Conservation (phyloP, 2,888 invertebrate species). For the Cerastis leucographa region DNA sequence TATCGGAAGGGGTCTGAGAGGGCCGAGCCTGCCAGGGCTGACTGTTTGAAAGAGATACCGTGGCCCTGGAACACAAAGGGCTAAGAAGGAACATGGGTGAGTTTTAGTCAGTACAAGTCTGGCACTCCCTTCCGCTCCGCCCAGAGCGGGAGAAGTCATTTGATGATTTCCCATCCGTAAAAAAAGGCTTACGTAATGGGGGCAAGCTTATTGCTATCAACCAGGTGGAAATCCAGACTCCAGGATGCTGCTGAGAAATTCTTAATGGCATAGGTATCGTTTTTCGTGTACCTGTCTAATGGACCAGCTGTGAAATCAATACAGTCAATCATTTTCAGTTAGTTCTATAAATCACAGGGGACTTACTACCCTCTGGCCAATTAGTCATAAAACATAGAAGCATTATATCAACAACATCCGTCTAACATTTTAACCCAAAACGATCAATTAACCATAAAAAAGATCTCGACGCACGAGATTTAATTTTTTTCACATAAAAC, state of each 20-base stretch:
- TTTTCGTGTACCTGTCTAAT: too few species aligned
- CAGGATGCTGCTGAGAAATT: background rate
- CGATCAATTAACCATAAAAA: constrained; percentile 20
- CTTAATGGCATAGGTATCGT: background rate
- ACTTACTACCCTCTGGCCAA: background rate
- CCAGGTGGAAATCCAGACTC: background rate
- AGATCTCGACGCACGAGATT: constrained; percentile 5
- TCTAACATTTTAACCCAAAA: background rate
- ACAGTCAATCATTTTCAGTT: background rate
- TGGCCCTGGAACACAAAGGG: too few species aligned
- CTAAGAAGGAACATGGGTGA: too few species aligned
- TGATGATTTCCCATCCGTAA: too few species aligned
- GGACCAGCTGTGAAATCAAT: background rate
- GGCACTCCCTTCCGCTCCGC: too few species aligned
- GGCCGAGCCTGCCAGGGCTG: too few species aligned
- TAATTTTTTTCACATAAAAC: constrained; percentile 16
- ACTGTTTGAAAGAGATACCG: too few species aligned
- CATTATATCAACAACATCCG: background rate
- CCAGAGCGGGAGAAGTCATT: too few species aligned
- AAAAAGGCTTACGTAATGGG: too few species aligned
- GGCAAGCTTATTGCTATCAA: background rate
- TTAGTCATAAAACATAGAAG: background rate
- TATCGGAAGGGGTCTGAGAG: too few species aligned
- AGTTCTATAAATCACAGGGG: background rate
- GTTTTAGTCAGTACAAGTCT: too few species aligned